Conservation (phyloP, 2,888 invertebrate species). For the Cheilosia grossa region DNA sequence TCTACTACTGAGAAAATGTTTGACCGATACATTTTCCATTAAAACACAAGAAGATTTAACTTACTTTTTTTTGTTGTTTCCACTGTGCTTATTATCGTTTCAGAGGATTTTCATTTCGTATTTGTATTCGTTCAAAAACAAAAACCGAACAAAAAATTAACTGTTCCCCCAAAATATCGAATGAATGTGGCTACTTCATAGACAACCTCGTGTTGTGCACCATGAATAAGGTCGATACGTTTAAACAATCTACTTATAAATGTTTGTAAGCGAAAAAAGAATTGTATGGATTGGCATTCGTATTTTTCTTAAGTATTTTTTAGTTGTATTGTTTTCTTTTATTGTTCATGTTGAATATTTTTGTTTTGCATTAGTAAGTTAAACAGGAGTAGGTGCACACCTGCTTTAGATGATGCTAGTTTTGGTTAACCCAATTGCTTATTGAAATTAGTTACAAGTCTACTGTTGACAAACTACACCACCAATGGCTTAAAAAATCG, state of each 20-base stretch:
- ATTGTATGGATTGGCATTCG: constrained; percentile 64
- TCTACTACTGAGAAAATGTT: constrained; percentile 25
- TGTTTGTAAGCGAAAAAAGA: constrained; percentile 65
- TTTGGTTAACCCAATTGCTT: not conserved
- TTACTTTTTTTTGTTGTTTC: constrained; percentile 77
- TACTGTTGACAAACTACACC: too few species aligned
- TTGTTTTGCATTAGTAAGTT: not conserved
- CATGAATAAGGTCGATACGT: constrained; percentile 71
- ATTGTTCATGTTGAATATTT: constrained; percentile 8
- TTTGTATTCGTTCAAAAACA: constrained; percentile 54
- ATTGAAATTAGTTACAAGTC: too few species aligned
- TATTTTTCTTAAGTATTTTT: constrained; percentile 16
- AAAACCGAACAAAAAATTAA: constrained; percentile 21
- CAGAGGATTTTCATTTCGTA: constrained; percentile 77
- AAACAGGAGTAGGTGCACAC: not conserved
- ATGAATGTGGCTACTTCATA: constrained; percentile 64
- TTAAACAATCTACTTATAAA: constrained; percentile 62
- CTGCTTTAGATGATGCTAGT: not conserved
- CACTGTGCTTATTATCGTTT: constrained; percentile 82
- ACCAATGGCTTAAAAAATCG: too few species aligned
- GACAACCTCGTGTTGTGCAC: constrained; percentile 56
- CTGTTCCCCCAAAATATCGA: constrained; percentile 53
- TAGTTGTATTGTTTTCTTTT: constrained; percentile 3
- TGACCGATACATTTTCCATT: constrained; percentile 47
- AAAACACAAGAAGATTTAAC: constrained; percentile 68